Evolutionary conservation across 2,113 vertebrate genomes (phyloP), one percentile per base, ranked within the genome.

Genomic region (Pseudonaja textilis): DNA sequence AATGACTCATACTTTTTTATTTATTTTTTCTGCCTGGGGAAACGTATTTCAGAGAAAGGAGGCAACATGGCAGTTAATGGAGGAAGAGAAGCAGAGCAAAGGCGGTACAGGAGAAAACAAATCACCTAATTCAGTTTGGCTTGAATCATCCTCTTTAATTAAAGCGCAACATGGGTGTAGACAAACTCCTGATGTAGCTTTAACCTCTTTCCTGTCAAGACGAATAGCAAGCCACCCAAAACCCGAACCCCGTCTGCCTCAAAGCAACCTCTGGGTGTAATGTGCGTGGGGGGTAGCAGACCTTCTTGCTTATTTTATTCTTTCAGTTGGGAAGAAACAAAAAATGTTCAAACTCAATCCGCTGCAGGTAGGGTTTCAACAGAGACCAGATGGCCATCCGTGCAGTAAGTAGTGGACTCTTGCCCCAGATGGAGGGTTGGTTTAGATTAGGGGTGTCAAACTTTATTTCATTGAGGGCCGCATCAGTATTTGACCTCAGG

Each of bases 61-160:
- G 12, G 59, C 0, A n/a, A 39, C 47, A 56, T 22, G 14, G 39
- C 25, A 81, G 54, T 29, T n/a, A 61, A 0, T 0, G 42, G 93
- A 61, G 57, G 6, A 93, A 12, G 86, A 12, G 86, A 61, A 7
- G 69, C 52, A 45, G 26, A 34, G n/a, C 1, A 25, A 9, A 12
- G 4, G 2, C 91, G 92, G 90, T 94, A 94, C 93, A 91, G 92
- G 91, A 87, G 91, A 88, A 85, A 29, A 55, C 45, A 89, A 93
- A 94, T 54, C 57, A 56, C 7, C 42, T 20, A 74, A 25, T 34
- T 22, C 69, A 57, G 92, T 61, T 92, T 39, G 52, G 57, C 57
- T 92, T 95, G 52, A 57, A 92, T 86, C 91, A 93, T 91, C 85
- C 89, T 91, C 94, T 95, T 88, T 95, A 96, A 96, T 96, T 93